phyloP scores from a whole-genome alignment of 2,113 vertebrate genomes.

The Oncorhynchus gorbuscha region DNA sequence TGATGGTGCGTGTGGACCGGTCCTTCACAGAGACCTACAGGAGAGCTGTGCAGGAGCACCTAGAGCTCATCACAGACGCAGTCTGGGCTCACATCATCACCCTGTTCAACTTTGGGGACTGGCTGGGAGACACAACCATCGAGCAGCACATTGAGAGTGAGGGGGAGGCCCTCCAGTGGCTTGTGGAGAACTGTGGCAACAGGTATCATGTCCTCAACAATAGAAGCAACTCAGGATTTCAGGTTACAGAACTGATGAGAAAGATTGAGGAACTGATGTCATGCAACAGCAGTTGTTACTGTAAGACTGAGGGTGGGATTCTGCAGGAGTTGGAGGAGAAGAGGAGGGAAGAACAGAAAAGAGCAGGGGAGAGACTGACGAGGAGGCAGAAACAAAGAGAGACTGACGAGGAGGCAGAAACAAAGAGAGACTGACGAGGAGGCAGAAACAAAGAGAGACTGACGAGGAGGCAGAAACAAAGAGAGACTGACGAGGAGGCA shows the following conservation, averaged over 20 bases:
- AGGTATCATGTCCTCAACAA: constrained; percentile 66
- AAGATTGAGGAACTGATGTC: constrained; percentile 63
- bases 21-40: constrained; percentile 61
- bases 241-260: constrained; percentile 62
- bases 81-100: constrained; percentile 59
- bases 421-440: constrained; percentile 44
- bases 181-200: constrained; percentile 49
- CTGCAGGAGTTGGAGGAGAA: constrained; percentile 20
- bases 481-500: constrained; percentile 37
- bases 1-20: constrained; percentile 66
- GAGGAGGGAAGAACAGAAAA: constrained; percentile 36
- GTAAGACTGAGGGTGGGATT: constrained; percentile 28
- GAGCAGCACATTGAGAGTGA: constrained; percentile 69
- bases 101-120: constrained; percentile 66
- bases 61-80: constrained; percentile 50
- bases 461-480: constrained; percentile 36
- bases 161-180: constrained; percentile 52
- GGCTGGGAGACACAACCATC: constrained; percentile 48
- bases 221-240: constrained; percentile 53
- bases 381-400: too few relatives aligned
- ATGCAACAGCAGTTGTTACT: constrained; percentile 5
- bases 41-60: constrained; percentile 58
- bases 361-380: constrained; percentile 12
- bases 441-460: too few relatives aligned
- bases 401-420: constrained; percentile 31